Base-by-base conservation (phyloP, 2,797 vertebrate species). In the Crenuchus spilurus region DNA sequence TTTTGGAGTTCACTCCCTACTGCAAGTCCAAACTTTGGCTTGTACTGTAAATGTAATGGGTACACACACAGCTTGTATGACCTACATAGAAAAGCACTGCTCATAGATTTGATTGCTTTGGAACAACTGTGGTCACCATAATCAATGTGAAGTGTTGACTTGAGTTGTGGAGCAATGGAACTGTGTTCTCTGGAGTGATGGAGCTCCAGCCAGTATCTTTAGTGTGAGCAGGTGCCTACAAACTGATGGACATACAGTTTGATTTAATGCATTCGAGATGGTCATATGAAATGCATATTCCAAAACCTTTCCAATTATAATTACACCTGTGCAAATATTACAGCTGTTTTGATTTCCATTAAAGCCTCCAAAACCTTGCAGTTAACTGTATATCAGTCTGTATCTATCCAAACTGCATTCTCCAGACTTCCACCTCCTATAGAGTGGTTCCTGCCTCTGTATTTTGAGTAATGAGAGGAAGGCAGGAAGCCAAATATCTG, bases 261-360 rank as follows among this genome's bases (percentile, higher is more conserved):
- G 26, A 20, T 4, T 37, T 3, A 14, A 41, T 39, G 18, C 9
- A 16, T 39, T 13, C 2, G 11, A 35, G 31, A 28, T 44, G 24
- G 30, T 44, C 39, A 44, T 24, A 46, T 28, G 39, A 44, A 63
- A 26, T 41, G 13, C 1, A 13, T 41, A 2, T 41, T 22, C 13
- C 13, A 7, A 8, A 51, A 26, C 9, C 11, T 13, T 18, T 30
- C 6, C 18, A 37, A 22, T 61, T 30, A 49, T 39, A 35, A 48
- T 42, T 44, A 64, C 74, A 77, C 72, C 58, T 82, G 81, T 82
- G 48, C 72, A 80, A 78, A 78, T 49, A 75, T 20, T 41, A 9
- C 6, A 26, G 3, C 48, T 24, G 24, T 33, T 57, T 37, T 58
- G 13, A 24, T 54, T 18, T 46, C 48, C 41, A 54, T 31, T 41